Base-by-base conservation (phyloP, 2,797 vertebrate genomes). In the Denticeps clupeoides region DNA sequence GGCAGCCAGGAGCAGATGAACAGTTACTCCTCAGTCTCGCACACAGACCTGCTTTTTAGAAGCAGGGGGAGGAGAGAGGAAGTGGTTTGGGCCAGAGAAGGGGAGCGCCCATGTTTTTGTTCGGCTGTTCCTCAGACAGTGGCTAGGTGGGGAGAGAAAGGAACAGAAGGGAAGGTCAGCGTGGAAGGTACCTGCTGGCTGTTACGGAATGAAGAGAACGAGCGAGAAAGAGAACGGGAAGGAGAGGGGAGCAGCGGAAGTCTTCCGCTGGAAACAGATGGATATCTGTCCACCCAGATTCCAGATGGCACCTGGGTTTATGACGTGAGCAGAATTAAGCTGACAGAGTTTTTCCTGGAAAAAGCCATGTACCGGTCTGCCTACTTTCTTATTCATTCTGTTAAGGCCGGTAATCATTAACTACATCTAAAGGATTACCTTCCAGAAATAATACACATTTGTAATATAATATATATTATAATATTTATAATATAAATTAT, bases 31-130 rank as follows among this genome's bases (percentile, higher is more conserved):
- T 78, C 65, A 77, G 75, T 78, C 55, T 65, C 74, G 60, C 1
- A 59, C 67, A 78, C 76, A 81, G 71, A 63, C 63, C 55, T 7
- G 71, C 75, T 73, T 77, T n/a, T 80, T 47, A 79, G 47, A 64
- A 56, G 69, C 59, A 59, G 59, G 65, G 59, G 58, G 64, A 64
- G 67, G 73, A 78, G n/a, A n/a, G 71, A 77, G 72, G 72, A 53
- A 58, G 45, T 52, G 38, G 33, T 55, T 49, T 48, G 24, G 48
- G n/a, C 23, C n/a, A 44, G 19, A 46, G 38, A 19, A 32, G 26
- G 55, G 52, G 47, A 49, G 12, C 32, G n/a, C 18, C 22, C 22
- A n/a, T 51, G 49, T 45, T 45, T 55, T 51, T 45, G 45, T 55
- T 58, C 51, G 28, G 35, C 24, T 16, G 21, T 51, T 12, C n/a